Conservation (phyloP, 2,113 vertebrate genomes). For the Amazona vittata region DNA sequence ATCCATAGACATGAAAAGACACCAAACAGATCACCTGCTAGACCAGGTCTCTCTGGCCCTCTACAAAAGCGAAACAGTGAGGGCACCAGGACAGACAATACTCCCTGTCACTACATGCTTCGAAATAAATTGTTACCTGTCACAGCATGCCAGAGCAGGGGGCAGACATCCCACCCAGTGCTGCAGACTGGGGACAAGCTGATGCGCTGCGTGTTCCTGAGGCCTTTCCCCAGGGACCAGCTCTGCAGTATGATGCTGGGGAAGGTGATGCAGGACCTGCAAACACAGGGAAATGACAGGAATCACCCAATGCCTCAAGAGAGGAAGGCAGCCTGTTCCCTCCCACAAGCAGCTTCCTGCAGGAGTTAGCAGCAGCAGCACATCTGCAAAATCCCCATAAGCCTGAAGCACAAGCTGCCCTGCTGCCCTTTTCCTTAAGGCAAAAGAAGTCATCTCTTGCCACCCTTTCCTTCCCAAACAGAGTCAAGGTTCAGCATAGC, state of each 20-base stretch:
- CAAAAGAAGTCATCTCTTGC: not conserved
- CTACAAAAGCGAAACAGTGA: not conserved
- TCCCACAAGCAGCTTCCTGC: fast-evolving
- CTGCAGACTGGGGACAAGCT: not conserved
- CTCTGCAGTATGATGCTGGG: not conserved
- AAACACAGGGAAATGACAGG: not conserved
- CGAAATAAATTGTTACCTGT: not conserved
- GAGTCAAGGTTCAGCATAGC: not conserved
- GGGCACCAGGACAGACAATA: not conserved
- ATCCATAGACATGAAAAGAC: not conserved
- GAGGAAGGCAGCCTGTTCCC: not conserved
- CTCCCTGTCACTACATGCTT: not conserved
- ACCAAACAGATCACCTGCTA: fast-evolving
- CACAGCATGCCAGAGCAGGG: not conserved
- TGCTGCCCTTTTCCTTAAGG: not conserved
- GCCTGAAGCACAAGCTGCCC: not conserved
- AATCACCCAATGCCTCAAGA: not conserved
- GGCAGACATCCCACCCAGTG: fast-evolving
- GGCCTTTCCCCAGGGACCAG: not conserved
- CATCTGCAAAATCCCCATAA: not conserved
- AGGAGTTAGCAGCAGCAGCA: not conserved
- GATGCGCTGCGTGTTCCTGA: fast-evolving
- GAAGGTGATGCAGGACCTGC: not conserved
- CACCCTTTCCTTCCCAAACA: not conserved
- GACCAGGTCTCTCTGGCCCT: not conserved